These are phyloP conservation scores for Salvelinus namaycush DNA, from an alignment of 2,113 vertebrate species.

Conservation along the genomic window DNA sequence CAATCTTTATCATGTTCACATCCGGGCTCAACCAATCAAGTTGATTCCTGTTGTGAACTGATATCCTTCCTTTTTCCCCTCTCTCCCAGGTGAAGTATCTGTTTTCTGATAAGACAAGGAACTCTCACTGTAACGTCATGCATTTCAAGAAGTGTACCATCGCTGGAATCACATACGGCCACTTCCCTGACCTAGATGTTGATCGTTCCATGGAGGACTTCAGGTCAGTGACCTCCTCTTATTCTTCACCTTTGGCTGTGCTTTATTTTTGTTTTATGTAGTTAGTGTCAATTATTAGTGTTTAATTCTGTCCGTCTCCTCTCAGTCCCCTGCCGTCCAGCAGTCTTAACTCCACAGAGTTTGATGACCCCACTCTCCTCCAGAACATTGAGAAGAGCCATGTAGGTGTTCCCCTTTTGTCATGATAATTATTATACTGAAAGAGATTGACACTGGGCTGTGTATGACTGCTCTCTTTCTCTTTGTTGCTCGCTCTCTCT, in stretches of 20 bases:
- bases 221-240: constrained; percentile 73
- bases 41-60: not conserved
- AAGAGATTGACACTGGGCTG: not conserved
- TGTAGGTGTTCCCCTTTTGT: constrained; percentile 68
- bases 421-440: not conserved
- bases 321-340: constrained; percentile 83
- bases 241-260: not conserved
- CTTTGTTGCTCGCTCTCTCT: not conserved
- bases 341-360: constrained; percentile 86
- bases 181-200: constrained; percentile 91
- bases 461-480: too few relatives aligned
- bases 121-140: constrained; percentile 99
- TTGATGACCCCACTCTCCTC: constrained; percentile 90
- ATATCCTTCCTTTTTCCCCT: not conserved
- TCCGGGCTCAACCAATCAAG: too few relatives aligned
- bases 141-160: constrained; percentile 97
- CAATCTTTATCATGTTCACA: too few relatives aligned
- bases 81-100: constrained; percentile 90
- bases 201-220: constrained; percentile 96
- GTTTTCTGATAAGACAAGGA: constrained; percentile 98
- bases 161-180: constrained; percentile 95
- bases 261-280: not conserved
- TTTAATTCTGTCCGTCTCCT: not conserved
- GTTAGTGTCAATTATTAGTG: not conserved
- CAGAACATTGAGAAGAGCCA: constrained; percentile 92